These are phyloP conservation scores for Climacteris rufus DNA, from an alignment of 2,113 vertebrate genomes.

Conservation along the genomic window DNA sequence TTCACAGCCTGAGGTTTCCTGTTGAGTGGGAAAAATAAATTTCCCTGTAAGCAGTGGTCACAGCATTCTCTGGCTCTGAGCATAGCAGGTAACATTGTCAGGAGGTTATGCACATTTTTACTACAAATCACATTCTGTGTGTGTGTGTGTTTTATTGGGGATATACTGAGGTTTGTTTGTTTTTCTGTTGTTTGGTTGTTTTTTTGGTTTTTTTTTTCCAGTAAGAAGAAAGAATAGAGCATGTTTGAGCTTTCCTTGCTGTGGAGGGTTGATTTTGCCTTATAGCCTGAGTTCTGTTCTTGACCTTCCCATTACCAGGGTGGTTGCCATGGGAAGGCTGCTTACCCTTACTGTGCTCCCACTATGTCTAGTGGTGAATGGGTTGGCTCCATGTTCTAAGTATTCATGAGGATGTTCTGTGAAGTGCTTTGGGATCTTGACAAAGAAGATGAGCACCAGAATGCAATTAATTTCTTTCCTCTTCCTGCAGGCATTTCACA, in stretches of 20 bases:
- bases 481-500: conserved; percentile 82
- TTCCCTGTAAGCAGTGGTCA: background rate
- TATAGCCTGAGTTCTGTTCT: background rate
- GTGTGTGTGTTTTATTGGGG: background rate
- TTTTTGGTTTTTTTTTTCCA: background rate
- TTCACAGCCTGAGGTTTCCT: background rate
- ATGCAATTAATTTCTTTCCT: background rate
- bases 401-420: background rate
- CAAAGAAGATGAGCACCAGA: background rate
- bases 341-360: background rate
- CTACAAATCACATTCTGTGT: background rate
- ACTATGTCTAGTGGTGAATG: no score
- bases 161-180: background rate
- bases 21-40: background rate
- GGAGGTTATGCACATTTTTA: background rate
- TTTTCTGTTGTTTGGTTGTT: background rate
- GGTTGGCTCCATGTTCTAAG: background rate
- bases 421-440: background rate
- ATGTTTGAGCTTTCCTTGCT: background rate
- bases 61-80: background rate
- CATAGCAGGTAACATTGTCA: background rate
- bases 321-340: background rate
- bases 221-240: background rate
- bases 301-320: background rate
- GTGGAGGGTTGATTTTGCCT: background rate